Evolutionary conservation across 2,888 invertebrate species (phyloP).

Genomic region (Gnatocerus cornutus): DNA sequence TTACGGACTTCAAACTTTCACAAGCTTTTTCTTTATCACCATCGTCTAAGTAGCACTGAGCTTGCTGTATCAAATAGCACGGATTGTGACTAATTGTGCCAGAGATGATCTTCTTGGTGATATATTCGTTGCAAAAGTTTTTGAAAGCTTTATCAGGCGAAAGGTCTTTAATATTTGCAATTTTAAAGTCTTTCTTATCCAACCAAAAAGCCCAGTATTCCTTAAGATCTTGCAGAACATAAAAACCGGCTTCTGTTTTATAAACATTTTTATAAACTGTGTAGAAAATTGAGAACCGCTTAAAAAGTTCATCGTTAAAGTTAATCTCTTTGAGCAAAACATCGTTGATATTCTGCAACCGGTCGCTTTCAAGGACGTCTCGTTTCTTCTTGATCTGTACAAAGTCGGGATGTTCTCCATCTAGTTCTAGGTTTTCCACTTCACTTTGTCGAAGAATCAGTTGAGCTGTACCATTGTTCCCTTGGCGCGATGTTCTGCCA

Average conservation of each 20-base stretch:
- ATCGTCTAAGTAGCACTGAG: too few relatives aligned
- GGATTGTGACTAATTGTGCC: slow-evolving; percentile 24
- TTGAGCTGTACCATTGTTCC: slow-evolving; percentile 64
- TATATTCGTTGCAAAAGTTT: background rate
- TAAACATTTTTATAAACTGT: background rate
- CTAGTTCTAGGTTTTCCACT: slow-evolving; percentile 9
- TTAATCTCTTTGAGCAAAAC: slow-evolving; percentile 17
- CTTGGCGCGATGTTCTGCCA: slow-evolving; percentile 66
- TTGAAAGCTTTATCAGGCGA: slow-evolving; percentile 8
- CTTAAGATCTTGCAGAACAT: slow-evolving; percentile 35
- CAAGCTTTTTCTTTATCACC: too few relatives aligned
- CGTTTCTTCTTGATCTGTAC: slow-evolving; percentile 3
- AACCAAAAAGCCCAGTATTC: slow-evolving; percentile 47
- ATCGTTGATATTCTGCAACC: slow-evolving; percentile 18
- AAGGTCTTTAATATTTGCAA: background rate
- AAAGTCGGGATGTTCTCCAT: background rate
- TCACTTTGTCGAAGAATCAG: slow-evolving; percentile 53
- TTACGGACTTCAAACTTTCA: too few relatives aligned
- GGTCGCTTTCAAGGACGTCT: slow-evolving; percentile 8
- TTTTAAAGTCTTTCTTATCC: slow-evolving; percentile 19
- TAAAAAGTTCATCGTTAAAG: slow-evolving; percentile 19
- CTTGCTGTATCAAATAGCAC: background rate
- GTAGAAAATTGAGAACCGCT: slow-evolving; percentile 7
- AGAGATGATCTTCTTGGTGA: background rate
- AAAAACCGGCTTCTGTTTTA: background rate